Base-by-base conservation (phyloP, 1,140 invertebrate species). In the Leguminivora glycinivorella region DNA sequence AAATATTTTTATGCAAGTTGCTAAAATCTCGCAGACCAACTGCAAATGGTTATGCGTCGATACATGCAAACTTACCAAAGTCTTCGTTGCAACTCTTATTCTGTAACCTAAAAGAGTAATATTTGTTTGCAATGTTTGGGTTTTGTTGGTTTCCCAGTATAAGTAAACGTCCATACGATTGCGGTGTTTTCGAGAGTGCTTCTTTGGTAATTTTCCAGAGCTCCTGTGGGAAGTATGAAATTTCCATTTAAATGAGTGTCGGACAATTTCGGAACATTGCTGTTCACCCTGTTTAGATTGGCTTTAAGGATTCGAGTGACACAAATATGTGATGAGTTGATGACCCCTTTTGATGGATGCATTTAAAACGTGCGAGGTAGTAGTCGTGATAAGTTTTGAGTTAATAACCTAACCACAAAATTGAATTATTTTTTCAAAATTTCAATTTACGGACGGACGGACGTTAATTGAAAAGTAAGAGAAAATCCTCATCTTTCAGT, bases 191-290 rank as follows among this genome's bases (percentile, higher is more conserved):
- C 58, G 26, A 63, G 25, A 47, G 69, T 67, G 38, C 26, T 70
- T 63, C 34, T 47, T 67, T 71, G 40, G 68, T 71, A 74, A 72
- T 69, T 70, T 77, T 56, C 56, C 31, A 31, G 24, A 58, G 34
- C 56, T 72, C 77, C 72, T 71, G 72, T 80, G 73, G 74, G 80
- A 75, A 34, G 24, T 47, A 63, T 69, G 70, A 63, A 67, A 78
- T 79, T 76, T 72, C 40, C 71, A 75, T 78, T 71, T 75, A 73
- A 76, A 79, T 47, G 75, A 74, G 60, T 52, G 68, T 63, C 22
- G 40, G 66, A 66, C 69, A 63, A 63, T 29, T 63, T 63, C 17
- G 58, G 25, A 17, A 29, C 26, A 31, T 63, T 63, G 58, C 25
- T 22, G 19, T 63, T 63, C 25, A 31, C 25, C 9, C 24, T 29